Evolutionary conservation across 2,797 vertebrate species (phyloP).

Genomic region (Micropoecilia bifurca): DNA sequence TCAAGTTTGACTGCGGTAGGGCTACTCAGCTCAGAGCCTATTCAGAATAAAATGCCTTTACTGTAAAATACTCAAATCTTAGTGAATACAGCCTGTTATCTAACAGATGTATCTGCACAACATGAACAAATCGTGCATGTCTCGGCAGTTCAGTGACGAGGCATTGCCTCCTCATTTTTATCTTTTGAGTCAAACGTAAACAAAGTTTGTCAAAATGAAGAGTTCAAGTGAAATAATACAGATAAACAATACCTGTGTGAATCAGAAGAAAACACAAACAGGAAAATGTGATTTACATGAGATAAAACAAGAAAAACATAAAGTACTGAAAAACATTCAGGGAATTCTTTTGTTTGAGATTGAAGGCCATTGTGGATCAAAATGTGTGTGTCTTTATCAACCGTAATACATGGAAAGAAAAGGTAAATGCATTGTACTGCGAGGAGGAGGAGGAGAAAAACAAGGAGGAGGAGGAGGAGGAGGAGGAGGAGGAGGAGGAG

Average conservation of each 20-base stretch:
- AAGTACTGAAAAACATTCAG: not conserved
- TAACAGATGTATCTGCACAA: conserved; percentile 2
- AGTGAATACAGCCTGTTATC: not conserved
- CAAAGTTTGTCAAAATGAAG: conserved; percentile 5
- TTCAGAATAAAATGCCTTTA: not conserved
- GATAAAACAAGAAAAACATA: conserved; percentile 12
- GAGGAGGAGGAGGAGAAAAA: conserved; percentile 73
- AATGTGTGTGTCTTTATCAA: conserved; percentile 55
- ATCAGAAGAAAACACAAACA: not conserved
- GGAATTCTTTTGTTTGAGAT: conserved; percentile 25
- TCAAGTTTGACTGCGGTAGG: not conserved
- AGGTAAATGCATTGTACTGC: conserved; percentile 58
- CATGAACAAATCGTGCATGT: conserved; percentile 4
- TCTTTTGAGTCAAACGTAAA: not conserved
- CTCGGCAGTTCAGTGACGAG: conserved; percentile 5
- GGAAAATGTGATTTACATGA: not conserved
- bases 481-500: conserved; percentile 67
- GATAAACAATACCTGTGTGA: conserved; percentile 6
- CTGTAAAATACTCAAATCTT: not conserved
- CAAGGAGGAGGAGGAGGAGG: conserved; percentile 76
- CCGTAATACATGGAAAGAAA: conserved; percentile 49
- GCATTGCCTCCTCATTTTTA: conserved; percentile 19
- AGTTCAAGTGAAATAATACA: not conserved
- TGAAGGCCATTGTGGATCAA: conserved; percentile 48
- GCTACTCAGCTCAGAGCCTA: not conserved